Conservation (phyloP, 2,797 vertebrate species). For the Distichodus sexfasciatus region DNA sequence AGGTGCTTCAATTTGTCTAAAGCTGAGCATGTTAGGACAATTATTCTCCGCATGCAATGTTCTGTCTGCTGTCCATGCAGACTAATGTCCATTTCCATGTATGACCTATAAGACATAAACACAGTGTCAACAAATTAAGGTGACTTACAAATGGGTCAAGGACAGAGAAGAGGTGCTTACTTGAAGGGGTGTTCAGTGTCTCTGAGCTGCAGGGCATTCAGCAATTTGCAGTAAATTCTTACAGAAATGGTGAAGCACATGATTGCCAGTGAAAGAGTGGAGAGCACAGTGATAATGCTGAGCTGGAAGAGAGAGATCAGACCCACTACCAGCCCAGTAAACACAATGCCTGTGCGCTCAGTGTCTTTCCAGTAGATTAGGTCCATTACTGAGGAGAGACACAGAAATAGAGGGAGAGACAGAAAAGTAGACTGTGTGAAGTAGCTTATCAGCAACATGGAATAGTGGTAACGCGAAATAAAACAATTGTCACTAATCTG, state of each 20-base stretch:
- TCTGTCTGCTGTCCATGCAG: slow-evolving; percentile 79
- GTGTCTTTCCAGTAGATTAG: slow-evolving; percentile 90
- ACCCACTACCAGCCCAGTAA: slow-evolving; percentile 81
- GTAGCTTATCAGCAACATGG: no score
- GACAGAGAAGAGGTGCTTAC: slow-evolving; percentile 70
- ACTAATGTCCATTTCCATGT: slow-evolving; percentile 82
- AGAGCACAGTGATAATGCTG: slow-evolving; percentile 85
- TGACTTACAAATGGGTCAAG: neutral
- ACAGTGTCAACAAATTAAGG: neutral
- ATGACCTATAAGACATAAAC: slow-evolving; percentile 65
- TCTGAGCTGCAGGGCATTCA: slow-evolving; percentile 76
- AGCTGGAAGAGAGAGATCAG: slow-evolving; percentile 88
- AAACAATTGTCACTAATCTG: no score
- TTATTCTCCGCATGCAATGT: slow-evolving; percentile 68
- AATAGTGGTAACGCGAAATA: no score
- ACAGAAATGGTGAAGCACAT: slow-evolving; percentile 83
- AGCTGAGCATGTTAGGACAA: slow-evolving; percentile 66
- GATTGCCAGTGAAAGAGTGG: slow-evolving; percentile 77
- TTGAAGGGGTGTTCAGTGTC: slow-evolving; percentile 81
- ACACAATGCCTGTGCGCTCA: slow-evolving; percentile 78
- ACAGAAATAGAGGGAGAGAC: neutral
- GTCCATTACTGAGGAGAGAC: slow-evolving; percentile 71
- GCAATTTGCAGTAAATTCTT: slow-evolving; percentile 80
- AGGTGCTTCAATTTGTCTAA: slow-evolving; percentile 77
- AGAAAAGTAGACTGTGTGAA: neutral